Evolutionary conservation across 2,797 vertebrate genomes (phyloP), one percentile per base, ranked within the genome.

Genomic region (Pyrocephalus nanus): DNA sequence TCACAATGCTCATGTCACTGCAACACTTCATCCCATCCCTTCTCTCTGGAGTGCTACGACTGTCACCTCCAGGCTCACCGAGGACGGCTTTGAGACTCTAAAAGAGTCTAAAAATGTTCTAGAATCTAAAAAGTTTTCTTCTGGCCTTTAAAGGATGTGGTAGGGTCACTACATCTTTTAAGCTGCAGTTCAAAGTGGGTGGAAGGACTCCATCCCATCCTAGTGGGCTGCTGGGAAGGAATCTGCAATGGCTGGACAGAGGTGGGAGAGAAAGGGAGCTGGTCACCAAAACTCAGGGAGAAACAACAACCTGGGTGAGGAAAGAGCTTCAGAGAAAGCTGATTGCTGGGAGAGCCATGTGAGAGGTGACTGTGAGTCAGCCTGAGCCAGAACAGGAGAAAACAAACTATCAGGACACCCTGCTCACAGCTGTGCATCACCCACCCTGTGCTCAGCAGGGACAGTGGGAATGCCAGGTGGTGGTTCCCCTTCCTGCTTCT

Each of bases 401-500:
- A 84, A 40, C 8, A 87, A 77, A 53, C 13, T 4, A 21, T 4
- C 17, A 66, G 34, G 32, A 45, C 51, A 38, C 34, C 9, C 34
- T 40, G 38, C 53, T 66, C 0, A 0, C 60, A 77, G 53, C 62
- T 66, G 30, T 15, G 43, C 47, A 51, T 36, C 54, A 48, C 45
- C 40, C 2, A 6, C 38, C n/a, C 40, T 4, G 2, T 4, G 25
- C 61, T 40, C 53, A 53, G 60, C 1, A 1, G 40, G 32, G 2
- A 1, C 38, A 27, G 50, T 11, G 66, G 57, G 27, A 58, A 58
- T 55, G 58, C 30, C 0, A 0, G 12, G 21, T 58, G 66, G 48
- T 57, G 64, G 5, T 14, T 83, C 50, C 38, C 83, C 13, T 66
- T 73, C 43, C 47, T 20, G 3, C 38, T 29, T 16, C 58, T 65